Evolutionary conservation across 2,888 invertebrate species (phyloP), one percentile per base, ranked within the genome.

Genomic region (Drosophila limbata): DNA sequence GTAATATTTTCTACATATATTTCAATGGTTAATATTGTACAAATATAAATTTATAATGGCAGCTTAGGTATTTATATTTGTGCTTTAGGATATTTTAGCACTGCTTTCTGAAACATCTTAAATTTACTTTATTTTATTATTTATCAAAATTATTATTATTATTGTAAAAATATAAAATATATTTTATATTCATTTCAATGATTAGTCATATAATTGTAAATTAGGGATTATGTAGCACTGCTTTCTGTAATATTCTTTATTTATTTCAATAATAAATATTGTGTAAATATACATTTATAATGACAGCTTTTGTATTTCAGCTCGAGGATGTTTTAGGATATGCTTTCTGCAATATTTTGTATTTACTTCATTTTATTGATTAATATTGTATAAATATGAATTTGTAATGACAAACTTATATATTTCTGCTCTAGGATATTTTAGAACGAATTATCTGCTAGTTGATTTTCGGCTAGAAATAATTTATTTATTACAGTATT

Each of bases 321-420:
- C n/a, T n/a, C n/a, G n/a, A n/a, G n/a, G n/a, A n/a, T n/a, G n/a
- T n/a, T n/a, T n/a, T n/a, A n/a, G n/a, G n/a, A n/a, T n/a, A 40
- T 42, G 44, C 10, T 39, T 47, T 9, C 15, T 11, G 40, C 15
- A 28, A 35, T 33, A 35, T 35, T 53, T 53, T 52, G 3, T 48
- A 50, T 50, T 19, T 15, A 2, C 17, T n/a, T n/a, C n/a, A 1
- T 47, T n/a, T 10, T 10, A 15, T 5, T 31, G 28, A 47, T 45
- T 45, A 47, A 47, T 47, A 47, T 47, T 47, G 10, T n/a, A 4
- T n/a, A 15, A 21, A 21, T 4, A 21, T 21, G 4, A 21, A 4
- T 45, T 28, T 28, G 15, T 28, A 47, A 15, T 4, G 47, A 2
- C n/a, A 5, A 21, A 21, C 21, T 21, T 39, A 8, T n/a, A n/a